Base-by-base conservation (phyloP, 2,113 vertebrate genomes). In the Sapayoa aenigma region DNA sequence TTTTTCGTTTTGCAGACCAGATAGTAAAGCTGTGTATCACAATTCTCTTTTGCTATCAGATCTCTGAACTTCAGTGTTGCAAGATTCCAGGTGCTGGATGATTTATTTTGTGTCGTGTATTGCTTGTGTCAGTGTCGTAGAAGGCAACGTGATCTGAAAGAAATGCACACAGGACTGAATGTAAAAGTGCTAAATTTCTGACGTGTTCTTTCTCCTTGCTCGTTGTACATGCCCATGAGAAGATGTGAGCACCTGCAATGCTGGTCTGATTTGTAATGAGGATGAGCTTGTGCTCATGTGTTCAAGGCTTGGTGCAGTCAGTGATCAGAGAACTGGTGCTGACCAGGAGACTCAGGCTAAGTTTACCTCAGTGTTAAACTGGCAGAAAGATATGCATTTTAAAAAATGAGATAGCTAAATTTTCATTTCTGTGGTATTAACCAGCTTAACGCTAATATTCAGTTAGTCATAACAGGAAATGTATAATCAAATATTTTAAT, bases 401-500 rank as follows among this genome's bases (percentile, higher is more conserved):
- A 31, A 75, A 87, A 89, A 65, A 37, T 9, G 2, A 75, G 52
- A 18, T 58, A 41, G 4, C 41, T 69, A 3, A 30, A 71, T 68
- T 93, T 74, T 91, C 7, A 33, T 84, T 97, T 83, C 42, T 92
- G 2, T 89, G 52, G 19, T 93, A n/a, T 42, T 96, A 74, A 31
- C 50, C 44, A 42, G 21, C 20, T 97, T 92, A 63, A 63, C 12
- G 25, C 56, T 89, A 80, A 50, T 94, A 82, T 50, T 91, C 77
- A 66, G 65, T 76, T 28, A 30, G 89, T 94, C 90, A 92, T 83
- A 87, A 60, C n/a, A 94, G 95, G 89, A 96, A 96, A 81, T 79
- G 23, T 94, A 49, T 92, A 89, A 96, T 93, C 91, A 87, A 94
- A 71, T 95, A 83, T 75, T 96, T 95, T 96, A 80, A 95, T 96